These are phyloP conservation scores for Hirtodrosophila trivittata DNA, from an alignment of 2,888 invertebrate genomes.

Conservation along the genomic window DNA sequence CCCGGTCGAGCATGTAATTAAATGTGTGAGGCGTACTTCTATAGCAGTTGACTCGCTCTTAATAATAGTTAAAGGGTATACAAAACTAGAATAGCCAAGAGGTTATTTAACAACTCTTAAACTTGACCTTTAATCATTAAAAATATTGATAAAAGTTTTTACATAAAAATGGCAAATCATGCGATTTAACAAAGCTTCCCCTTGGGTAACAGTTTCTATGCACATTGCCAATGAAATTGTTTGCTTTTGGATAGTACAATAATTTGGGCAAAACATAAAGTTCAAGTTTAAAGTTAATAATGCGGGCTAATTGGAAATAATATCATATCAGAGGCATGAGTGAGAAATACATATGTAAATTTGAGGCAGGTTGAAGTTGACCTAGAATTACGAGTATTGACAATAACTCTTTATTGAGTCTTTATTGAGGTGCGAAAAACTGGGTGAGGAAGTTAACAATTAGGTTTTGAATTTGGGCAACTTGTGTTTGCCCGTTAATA, in stretches of 20 bases:
- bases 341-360: constrained; percentile 62
- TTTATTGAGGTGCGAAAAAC: constrained; percentile 61
- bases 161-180: constrained; percentile 38
- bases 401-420: constrained; percentile 34
- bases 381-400: constrained; percentile 62
- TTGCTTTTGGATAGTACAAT: constrained; percentile 14
- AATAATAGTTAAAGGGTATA: no score
- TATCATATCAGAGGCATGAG: constrained; percentile 27
- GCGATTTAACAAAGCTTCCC: constrained; percentile 29
- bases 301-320: constrained; percentile 69
- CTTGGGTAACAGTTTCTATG: constrained; percentile 20
- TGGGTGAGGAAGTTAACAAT: constrained; percentile 68
- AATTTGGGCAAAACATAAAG: constrained; percentile 38
- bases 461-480: constrained; percentile 20
- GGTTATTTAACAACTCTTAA: constrained; percentile 28
- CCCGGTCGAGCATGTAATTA: no score
- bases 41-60: no score
- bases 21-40: no score
- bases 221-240: constrained; percentile 41
- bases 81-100: no score
- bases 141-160: constrained; percentile 19
- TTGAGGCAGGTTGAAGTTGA: constrained; percentile 48
- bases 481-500: constrained; percentile 52
- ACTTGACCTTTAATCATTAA: constrained; percentile 43
- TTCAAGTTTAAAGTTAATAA: constrained; percentile 75